Evolutionary conservation across 2,113 vertebrate species (phyloP).

Genomic region (Ciconia maguari): DNA sequence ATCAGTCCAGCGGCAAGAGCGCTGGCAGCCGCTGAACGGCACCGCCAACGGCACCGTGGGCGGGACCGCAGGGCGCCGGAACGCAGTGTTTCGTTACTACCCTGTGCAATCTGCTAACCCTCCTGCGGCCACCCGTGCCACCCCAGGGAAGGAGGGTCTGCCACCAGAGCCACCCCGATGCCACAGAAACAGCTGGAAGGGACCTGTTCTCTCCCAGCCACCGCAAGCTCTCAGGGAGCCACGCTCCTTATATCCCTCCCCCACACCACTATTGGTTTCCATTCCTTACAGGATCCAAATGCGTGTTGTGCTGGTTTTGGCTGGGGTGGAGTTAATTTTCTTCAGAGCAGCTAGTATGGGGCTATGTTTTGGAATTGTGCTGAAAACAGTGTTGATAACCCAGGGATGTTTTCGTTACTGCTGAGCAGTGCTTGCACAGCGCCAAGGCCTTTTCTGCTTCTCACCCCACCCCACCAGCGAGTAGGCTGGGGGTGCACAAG

Average conservation of each 20-base stretch:
- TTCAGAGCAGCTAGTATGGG: no score
- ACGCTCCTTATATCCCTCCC: neutral
- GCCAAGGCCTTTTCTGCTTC: no score
- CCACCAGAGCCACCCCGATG: neutral
- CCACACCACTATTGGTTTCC: neutral
- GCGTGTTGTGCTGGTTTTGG: no score
- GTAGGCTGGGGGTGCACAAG: no score
- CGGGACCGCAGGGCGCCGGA: fast-evolving
- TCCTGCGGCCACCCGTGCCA: neutral
- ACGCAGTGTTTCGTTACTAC: fast-evolving
- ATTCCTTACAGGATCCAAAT: neutral
- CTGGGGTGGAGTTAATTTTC: no score
- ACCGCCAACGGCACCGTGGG: fast-evolving
- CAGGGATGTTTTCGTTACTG: no score
- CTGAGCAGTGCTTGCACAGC: no score
- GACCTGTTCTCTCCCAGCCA: neutral
- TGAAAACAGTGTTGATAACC: no score
- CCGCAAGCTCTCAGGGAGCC: neutral
- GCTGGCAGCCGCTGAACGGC: neutral
- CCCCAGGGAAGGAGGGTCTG: neutral
- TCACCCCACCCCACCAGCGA: no score
- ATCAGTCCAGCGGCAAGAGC: neutral
- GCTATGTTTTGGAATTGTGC: no score
- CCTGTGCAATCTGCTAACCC: neutral
- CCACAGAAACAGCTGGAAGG: neutral